phyloP scores from a whole-genome alignment of 2,888 invertebrate species.

The Drosophila tripunctata region DNA sequence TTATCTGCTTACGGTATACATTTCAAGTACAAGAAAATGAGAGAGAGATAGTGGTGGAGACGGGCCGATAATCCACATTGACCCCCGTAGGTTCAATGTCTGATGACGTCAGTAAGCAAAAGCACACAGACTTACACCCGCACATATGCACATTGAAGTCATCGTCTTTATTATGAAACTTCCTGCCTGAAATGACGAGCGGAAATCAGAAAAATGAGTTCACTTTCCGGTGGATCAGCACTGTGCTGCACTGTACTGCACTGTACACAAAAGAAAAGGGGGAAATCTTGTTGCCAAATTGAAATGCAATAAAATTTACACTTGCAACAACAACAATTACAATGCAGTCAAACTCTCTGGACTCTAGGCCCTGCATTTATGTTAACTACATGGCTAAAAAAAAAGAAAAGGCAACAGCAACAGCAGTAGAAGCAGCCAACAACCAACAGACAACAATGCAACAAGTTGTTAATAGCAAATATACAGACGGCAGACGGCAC shows the following conservation, averaged over 20 bases:
- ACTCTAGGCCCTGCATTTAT: conserved; percentile 52
- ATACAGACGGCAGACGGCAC: conserved; percentile 29
- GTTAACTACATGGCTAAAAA: conserved; percentile 46
- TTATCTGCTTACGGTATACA: no score
- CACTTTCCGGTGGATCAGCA: conserved; percentile 62
- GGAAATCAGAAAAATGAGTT: conserved; percentile 78
- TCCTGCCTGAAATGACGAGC: conserved; percentile 68
- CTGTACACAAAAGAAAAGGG: conserved; percentile 55
- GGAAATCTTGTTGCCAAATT: conserved; percentile 71
- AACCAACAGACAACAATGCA: conserved; percentile 42
- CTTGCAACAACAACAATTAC: conserved; percentile 64
- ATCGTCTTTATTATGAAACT: conserved; percentile 69
- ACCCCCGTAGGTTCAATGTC: conserved; percentile 22
- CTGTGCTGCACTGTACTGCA: neutral
- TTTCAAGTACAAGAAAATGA: neutral
- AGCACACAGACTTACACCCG: neutral
- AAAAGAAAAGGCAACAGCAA: conserved; percentile 18
- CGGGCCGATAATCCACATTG: conserved; percentile 48
- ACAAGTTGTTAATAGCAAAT: conserved; percentile 52
- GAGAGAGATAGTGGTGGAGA: neutral
- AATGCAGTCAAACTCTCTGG: conserved; percentile 42
- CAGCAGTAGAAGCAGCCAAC: conserved; percentile 26
- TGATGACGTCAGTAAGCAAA: conserved; percentile 50
- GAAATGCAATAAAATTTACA: conserved; percentile 81
- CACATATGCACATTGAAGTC: neutral